Percentiles rank a stretch among this genome's conserved stretches.
These are phyloP conservation scores for Choristoneura fumiferana DNA, from an alignment of 1,140 invertebrate species.

Conservation along the genomic window DNA sequence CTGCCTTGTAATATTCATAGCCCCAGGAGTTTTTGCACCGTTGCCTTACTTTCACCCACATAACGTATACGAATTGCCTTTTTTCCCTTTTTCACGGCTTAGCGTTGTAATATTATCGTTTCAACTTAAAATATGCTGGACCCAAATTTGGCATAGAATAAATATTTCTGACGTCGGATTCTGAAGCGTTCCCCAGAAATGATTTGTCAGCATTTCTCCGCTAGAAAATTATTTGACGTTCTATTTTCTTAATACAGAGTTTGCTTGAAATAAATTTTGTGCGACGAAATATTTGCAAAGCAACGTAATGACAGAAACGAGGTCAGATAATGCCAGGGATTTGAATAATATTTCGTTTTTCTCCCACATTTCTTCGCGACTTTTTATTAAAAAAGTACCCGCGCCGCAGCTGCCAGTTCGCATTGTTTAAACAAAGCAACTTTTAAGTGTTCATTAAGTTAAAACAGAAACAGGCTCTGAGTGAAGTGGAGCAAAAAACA, in stretches of 20 bases:
- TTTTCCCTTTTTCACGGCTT: constrained; percentile 21
- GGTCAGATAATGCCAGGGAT: constrained; percentile 9
- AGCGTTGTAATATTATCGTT: constrained; percentile 5
- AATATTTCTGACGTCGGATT: constrained; percentile 1
- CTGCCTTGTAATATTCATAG: constrained; percentile 35
- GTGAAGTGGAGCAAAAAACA: constrained; percentile 35
- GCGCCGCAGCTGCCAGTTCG: constrained; percentile 1
- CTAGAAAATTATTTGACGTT: not conserved
- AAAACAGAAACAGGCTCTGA: constrained; percentile 34
- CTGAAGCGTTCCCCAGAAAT: not conserved
- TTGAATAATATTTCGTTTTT: constrained; percentile 16
- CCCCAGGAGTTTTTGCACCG: constrained; percentile 30
- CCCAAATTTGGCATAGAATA: constrained; percentile 13
- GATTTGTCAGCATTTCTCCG: not conserved
- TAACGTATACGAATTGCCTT: constrained; percentile 25
- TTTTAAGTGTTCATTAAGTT: constrained; percentile 8
- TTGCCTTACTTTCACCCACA: constrained; percentile 23
- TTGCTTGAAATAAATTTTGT: not conserved
- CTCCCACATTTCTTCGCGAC: constrained; percentile 5
- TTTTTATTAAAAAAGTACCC: constrained; percentile 1
- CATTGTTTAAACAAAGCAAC: not conserved
- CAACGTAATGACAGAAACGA: constrained; percentile 10
- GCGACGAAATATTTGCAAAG: constrained; percentile 2
- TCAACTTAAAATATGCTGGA: constrained; percentile 9
- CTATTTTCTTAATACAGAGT: not conserved